Percentiles rank a stretch among this genome's conserved stretches.
These are phyloP conservation scores for Diplazon laetatorius DNA, from an alignment of 2,888 invertebrate genomes.

Conservation along the genomic window DNA sequence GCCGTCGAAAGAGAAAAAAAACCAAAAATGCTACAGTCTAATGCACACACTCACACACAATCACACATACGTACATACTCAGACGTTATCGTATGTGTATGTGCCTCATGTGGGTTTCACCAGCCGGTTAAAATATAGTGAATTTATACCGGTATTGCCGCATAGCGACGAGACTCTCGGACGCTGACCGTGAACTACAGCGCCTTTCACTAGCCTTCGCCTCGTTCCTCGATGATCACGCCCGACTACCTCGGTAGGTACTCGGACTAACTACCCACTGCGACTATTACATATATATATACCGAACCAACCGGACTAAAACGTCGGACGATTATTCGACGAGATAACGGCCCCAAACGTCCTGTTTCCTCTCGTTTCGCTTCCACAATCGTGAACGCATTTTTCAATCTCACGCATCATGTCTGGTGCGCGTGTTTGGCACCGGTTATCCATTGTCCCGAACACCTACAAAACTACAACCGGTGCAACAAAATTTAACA, in stretches of 20 bases:
- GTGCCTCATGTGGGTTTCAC: too few species aligned
- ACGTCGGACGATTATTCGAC: constrained; percentile 59
- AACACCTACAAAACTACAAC: too few species aligned
- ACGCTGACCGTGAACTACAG: constrained; percentile 70
- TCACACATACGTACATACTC: too few species aligned
- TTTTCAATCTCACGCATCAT: background rate
- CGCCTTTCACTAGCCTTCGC: constrained; percentile 70
- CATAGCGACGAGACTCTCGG: constrained; percentile 55
- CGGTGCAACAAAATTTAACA: too few species aligned
- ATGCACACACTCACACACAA: too few species aligned
- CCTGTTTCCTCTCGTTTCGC: background rate
- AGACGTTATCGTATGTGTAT: too few species aligned
- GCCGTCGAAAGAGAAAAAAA: too few species aligned
- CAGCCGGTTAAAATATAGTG: background rate
- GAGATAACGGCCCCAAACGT: constrained; percentile 55
- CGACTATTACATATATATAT: too few species aligned
- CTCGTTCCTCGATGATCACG: constrained; percentile 57
- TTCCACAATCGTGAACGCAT: background rate
- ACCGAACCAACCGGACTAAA: constrained; percentile 51
- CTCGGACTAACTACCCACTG: constrained; percentile 32
- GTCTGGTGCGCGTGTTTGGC: too few species aligned
- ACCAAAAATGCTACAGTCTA: too few species aligned
- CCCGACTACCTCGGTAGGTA: constrained; percentile 24
- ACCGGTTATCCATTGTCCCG: too few species aligned
- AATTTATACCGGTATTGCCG: constrained; percentile 41